Conservation (phyloP, 1,140 invertebrate genomes). For the Pomacea maculata region DNA sequence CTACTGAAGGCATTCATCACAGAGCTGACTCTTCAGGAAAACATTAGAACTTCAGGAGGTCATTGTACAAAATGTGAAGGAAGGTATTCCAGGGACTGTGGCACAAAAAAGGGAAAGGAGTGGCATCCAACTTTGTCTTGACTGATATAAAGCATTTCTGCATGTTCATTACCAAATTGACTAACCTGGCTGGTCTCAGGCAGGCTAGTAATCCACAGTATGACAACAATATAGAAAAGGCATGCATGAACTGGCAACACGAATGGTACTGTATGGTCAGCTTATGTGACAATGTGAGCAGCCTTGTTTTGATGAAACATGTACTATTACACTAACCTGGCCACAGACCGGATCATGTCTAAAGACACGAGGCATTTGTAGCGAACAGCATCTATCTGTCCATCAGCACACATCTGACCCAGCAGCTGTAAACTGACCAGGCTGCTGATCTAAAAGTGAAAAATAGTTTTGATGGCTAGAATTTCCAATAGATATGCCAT, state of each 20-base stretch:
- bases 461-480: not conserved
- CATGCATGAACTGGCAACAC: not conserved
- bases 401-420: constrained; percentile 58
- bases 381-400: constrained; percentile 65
- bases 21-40: too few species aligned
- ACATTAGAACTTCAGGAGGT: too few species aligned
- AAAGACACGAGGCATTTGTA: constrained; percentile 67
- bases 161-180: not conserved
- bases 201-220: not conserved
- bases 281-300: not conserved
- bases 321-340: constrained; percentile 54
- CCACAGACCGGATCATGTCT: constrained; percentile 63
- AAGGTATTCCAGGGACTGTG: too few species aligned
- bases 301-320: not conserved
- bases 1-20: too few species aligned
- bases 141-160: not conserved
- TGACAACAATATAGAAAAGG: not conserved
- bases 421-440: constrained; percentile 65
- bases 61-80: too few species aligned
- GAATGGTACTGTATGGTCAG: not conserved
- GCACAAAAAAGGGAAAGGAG: too few species aligned
- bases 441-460: constrained; percentile 61
- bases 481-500: too few species aligned
- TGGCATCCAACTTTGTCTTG: too few species aligned
- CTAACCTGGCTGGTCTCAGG: not conserved